These are phyloP conservation scores for Artibeus lituratus DNA, from an alignment of 2,797 vertebrate genomes.

Conservation along the genomic window DNA sequence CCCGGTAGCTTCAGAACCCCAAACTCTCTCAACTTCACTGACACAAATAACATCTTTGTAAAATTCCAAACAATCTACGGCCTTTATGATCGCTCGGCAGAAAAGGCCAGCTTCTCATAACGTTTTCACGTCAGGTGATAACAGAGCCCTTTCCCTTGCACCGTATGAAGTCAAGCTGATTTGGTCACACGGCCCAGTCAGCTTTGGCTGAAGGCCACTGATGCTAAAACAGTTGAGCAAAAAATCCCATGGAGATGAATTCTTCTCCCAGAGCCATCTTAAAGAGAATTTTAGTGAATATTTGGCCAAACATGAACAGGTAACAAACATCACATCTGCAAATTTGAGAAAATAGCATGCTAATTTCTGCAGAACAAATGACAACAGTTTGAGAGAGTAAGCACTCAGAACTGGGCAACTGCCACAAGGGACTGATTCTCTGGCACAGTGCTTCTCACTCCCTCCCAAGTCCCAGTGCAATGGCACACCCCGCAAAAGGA, in stretches of 20 bases:
- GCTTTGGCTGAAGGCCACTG: background rate
- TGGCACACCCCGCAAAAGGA: background rate
- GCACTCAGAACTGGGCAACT: background rate
- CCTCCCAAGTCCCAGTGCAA: background rate
- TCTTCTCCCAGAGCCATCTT: background rate
- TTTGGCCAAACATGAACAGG: background rate
- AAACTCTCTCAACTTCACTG: slow-evolving; percentile 1
- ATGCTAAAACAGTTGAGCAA: background rate
- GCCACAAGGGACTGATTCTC: background rate
- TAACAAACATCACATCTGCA: background rate
- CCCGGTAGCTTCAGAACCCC: background rate
- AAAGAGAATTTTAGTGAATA: background rate
- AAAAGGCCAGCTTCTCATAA: background rate
- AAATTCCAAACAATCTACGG: background rate
- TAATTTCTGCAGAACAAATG: background rate
- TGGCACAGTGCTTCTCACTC: background rate
- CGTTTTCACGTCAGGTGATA: background rate
- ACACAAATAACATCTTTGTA: background rate
- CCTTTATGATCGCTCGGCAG: background rate
- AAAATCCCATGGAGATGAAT: background rate
- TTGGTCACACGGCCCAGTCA: background rate
- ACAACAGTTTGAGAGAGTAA: background rate
- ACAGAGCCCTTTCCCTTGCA: background rate
- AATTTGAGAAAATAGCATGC: slow-evolving; percentile 20
- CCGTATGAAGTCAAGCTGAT: background rate